Base-by-base conservation (phyloP, 1,140 invertebrate genomes). In the Galendromus occidentalis region DNA sequence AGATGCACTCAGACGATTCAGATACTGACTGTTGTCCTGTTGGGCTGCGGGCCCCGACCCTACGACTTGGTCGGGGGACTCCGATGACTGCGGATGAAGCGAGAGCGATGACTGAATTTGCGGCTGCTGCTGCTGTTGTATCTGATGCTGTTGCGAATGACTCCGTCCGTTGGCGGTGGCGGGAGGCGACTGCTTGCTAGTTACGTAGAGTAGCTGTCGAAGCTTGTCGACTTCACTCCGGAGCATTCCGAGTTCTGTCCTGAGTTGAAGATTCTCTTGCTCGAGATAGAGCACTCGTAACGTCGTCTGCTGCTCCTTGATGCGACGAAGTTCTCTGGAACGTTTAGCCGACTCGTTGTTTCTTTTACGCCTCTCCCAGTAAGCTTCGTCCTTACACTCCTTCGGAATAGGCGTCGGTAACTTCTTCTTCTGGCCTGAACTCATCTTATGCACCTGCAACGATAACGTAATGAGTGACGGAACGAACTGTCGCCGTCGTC, bases 341-440 rank as follows among this genome's bases (percentile, higher is more conserved):
- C 74, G 68, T 67, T 76, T 77, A 14, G 76, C 76, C 12, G 75
- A 76, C 65, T 77, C 75, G 64, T 78, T 78, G 67, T 78, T 78
- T 65, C 76, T 75, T 66, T 73, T 72, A n/a, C 76, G 68, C 55
- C 75, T 74, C 64, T 77, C 75, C 75, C 74, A 75, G 65, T 77
- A 77, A n/a, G 17, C 65, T 42, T 70, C 69, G 66, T 78, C 76
- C 68, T 75, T 76, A 25, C 72, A 67, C 42, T 74, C 71, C 2
- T 71, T 71, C n/a, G 72, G 73, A n/a, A 69, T 64, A 17, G 69
- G 69, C 5, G 63, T 70, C 12, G 70, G 70, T 44, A 70, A 42
- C 42, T 73, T 67, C 67, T 76, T 76, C 55, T 74, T 74, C 63
- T 66, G 51, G 51, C 51, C 51, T 59, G 51, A 59, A 22, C 51